phyloP scores from a whole-genome alignment of 2,888 invertebrate genomes.

The Eupithecia subumbrata region DNA sequence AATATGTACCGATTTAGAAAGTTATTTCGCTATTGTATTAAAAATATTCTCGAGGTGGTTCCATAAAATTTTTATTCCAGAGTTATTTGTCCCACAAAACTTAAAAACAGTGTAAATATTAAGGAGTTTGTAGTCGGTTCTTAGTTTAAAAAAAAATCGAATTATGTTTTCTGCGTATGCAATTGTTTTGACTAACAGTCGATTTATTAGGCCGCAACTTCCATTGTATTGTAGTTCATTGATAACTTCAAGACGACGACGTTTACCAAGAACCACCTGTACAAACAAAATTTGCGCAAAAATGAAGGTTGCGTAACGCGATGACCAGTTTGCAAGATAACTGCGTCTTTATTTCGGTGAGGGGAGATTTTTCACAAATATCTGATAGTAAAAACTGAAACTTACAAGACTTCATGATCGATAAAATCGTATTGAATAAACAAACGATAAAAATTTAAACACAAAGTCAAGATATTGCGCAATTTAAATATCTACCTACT shows the following conservation, averaged over 20 bases:
- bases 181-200: background rate
- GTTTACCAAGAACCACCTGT: slow-evolving; percentile 21
- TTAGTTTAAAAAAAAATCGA: too few relatives aligned
- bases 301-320: background rate
- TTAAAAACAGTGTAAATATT: too few relatives aligned
- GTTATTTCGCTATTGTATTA: too few relatives aligned
- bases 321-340: background rate
- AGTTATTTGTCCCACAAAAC: too few relatives aligned
- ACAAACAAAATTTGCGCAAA: slow-evolving; percentile 14
- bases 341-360: background rate
- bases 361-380: background rate
- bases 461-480: background rate
- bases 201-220: slow-evolving; percentile 17
- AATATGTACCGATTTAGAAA: too few relatives aligned
- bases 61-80: too few relatives aligned
- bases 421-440: background rate
- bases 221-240: slow-evolving; percentile 17
- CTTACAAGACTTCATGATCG: background rate
- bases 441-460: background rate
- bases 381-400: background rate
- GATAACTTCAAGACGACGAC: background rate
- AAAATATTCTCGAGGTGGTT: too few relatives aligned
- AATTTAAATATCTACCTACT: too few relatives aligned
- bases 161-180: too few relatives aligned
- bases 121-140: too few relatives aligned